Percentiles rank a stretch among this genome's conserved stretches.
Evolutionary conservation across 2,797 vertebrate species (phyloP).

Genomic region (Zenarchopterus dispar): DNA sequence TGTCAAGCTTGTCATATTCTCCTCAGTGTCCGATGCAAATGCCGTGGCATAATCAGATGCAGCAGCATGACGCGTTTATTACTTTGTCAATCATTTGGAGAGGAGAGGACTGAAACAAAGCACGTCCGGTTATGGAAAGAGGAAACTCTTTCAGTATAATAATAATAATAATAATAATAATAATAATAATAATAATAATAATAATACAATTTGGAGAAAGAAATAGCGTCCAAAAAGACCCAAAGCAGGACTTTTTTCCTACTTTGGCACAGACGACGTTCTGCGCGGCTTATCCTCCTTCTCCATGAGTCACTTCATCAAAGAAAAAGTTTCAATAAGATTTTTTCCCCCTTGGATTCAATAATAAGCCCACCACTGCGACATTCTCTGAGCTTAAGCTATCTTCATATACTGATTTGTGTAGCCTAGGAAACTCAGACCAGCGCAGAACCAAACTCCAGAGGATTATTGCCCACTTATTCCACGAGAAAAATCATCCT

Average conservation of each 20-base stretch:
- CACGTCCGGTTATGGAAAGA: conserved; percentile 74
- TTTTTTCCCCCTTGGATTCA: conserved; percentile 84
- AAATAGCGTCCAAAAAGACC: background rate
- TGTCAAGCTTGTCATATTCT: conserved; percentile 79
- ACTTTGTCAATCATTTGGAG: conserved; percentile 81
- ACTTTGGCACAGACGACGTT: conserved; percentile 49
- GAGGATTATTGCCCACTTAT: conserved; percentile 68
- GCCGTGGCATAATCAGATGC: conserved; percentile 72
- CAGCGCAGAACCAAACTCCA: conserved; percentile 85
- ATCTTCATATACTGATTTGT: conserved; percentile 97
- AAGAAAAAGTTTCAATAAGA: conserved; percentile 90
- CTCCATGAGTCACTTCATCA: conserved; percentile 89
- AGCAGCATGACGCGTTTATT: conserved; percentile 81
- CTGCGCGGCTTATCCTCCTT: conserved; percentile 63
- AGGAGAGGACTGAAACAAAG: conserved; percentile 76
- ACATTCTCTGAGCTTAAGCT: conserved; percentile 93
- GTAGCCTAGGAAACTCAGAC: conserved; percentile 89
- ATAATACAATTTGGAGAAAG: background rate
- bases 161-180: conserved; percentile 15
- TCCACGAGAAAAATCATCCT: conserved; percentile 49
- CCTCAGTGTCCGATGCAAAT: conserved; percentile 78
- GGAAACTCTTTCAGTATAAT: conserved; percentile 71
- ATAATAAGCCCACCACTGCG: conserved; percentile 97
- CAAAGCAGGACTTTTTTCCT: conserved; percentile 37
- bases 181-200: conserved; percentile 15